These are phyloP conservation scores for Chrysotoxum bicinctum DNA, from an alignment of 2,888 invertebrate species.

Conservation along the genomic window DNA sequence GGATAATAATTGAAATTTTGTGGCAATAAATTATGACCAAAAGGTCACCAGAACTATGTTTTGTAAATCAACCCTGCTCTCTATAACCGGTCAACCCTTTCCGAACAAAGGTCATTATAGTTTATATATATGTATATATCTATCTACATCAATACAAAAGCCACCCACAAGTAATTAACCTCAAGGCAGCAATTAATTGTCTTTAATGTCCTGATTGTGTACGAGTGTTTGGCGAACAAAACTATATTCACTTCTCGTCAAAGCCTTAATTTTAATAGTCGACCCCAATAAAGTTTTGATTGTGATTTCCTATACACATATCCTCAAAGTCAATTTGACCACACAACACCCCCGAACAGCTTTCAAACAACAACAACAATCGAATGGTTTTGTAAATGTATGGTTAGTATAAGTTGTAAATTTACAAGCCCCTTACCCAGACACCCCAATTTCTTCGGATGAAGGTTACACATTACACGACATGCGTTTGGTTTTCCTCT, in stretches of 20 bases:
- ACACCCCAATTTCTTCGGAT: neutral
- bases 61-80: conserved; percentile 25
- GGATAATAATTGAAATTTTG: conserved; percentile 59
- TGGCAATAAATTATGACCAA: conserved; percentile 43
- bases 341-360: conserved; percentile 24
- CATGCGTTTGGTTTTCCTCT: neutral
- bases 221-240: neutral
- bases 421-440: conserved; percentile 27
- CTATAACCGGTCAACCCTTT: conserved; percentile 5
- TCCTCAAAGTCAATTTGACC: conserved; percentile 60
- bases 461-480: conserved; percentile 14
- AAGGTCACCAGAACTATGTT: conserved; percentile 6
- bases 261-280: conserved; percentile 26
- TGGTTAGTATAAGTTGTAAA: conserved; percentile 40
- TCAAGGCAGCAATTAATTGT: conserved; percentile 63
- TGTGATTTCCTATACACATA: conserved; percentile 29
- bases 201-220: conserved; percentile 2
- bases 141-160: conserved; percentile 1
- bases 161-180: conserved; percentile 65
- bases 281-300: conserved; percentile 56
- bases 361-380: conserved; percentile 18
- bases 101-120: conserved; percentile 38
- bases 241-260: conserved; percentile 9
- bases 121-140: neutral
- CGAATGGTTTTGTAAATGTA: conserved; percentile 29